phyloP scores from a whole-genome alignment of 2,888 invertebrate species.

The Cephus spinipes region DNA sequence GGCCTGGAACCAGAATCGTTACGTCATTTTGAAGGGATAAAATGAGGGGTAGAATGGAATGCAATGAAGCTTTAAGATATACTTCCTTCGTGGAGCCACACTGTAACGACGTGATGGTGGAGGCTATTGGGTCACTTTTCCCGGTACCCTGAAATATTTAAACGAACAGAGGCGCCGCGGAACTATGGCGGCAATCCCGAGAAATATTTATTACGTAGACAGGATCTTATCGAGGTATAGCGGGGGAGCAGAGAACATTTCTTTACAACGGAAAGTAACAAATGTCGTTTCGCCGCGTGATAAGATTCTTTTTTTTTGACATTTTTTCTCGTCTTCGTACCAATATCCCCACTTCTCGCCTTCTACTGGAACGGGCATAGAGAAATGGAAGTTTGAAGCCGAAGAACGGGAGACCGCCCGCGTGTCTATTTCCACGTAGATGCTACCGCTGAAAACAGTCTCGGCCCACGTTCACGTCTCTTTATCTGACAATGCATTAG shows the following conservation, averaged over 20 bases:
- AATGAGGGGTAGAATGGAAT: not conserved
- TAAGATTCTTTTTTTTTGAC: not conserved
- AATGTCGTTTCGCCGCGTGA: conserved; percentile 4
- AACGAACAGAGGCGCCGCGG: not conserved
- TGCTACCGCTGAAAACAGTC: not conserved
- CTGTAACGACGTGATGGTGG: not conserved
- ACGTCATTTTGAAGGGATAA: not conserved
- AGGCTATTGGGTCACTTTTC: not conserved
- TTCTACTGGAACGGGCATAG: not conserved
- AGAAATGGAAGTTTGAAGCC: not conserved
- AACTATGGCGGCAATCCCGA: not conserved
- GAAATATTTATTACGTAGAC: not conserved
- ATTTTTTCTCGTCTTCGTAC: not conserved
- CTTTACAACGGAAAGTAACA: not conserved
- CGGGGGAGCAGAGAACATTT: not conserved
- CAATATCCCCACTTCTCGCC: not conserved
- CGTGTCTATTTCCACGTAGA: conserved; percentile 1
- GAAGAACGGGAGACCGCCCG: conserved; percentile 9
- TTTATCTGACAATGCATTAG: conserved; percentile 37
- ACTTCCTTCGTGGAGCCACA: not conserved
- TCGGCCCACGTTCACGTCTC: conserved; percentile 13
- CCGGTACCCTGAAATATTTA: not conserved
- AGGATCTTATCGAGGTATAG: not conserved
- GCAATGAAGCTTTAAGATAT: not conserved
- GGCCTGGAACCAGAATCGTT: not conserved